A percentile compares a stretch with the other conserved stretches of the same genome.
phyloP scores from a whole-genome alignment of 2,888 invertebrate species.

The Kuschelorhynchus macadamiae region DNA sequence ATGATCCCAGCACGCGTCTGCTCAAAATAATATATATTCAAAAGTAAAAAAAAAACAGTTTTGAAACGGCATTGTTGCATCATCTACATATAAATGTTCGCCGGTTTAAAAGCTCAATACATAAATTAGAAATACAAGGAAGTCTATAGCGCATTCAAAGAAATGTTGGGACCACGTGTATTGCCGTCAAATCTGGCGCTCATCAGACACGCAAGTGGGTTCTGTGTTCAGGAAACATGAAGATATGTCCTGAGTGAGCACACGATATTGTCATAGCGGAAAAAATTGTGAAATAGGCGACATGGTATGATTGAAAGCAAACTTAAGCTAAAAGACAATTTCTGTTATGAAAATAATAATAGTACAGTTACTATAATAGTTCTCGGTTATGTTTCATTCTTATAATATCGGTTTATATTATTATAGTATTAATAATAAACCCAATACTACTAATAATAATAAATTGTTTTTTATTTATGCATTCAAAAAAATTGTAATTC shows the following conservation, averaged over 20 bases:
- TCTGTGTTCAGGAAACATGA: constrained; percentile 42
- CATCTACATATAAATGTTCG: background rate
- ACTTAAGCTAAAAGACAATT: constrained; percentile 1
- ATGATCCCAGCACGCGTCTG: too few species aligned
- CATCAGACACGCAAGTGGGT: constrained; percentile 51
- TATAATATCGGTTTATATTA: too few species aligned
- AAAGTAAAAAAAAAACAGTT: background rate
- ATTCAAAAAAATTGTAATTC: too few species aligned
- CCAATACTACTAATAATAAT: too few species aligned
- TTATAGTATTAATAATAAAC: too few species aligned
- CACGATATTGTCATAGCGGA: constrained; percentile 36
- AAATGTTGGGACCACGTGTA: constrained; percentile 43
- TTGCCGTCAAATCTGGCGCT: constrained; percentile 51
- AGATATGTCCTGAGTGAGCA: constrained; percentile 40
- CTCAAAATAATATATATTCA: too few species aligned
- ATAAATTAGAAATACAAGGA: constrained; percentile 46
- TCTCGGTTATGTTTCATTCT: too few species aligned
- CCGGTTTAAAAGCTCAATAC: constrained; percentile 14
- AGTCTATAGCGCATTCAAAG: constrained; percentile 26
- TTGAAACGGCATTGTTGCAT: constrained; percentile 15
- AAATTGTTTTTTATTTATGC: too few species aligned
- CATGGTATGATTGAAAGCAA: constrained; percentile 14
- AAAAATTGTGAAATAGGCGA: constrained; percentile 6
- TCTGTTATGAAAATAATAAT: constrained; percentile 17
- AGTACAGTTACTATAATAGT: constrained; percentile 23